Evolutionary conservation across 2,888 invertebrate species (phyloP).

Genomic region (Margaritifera margaritifera): DNA sequence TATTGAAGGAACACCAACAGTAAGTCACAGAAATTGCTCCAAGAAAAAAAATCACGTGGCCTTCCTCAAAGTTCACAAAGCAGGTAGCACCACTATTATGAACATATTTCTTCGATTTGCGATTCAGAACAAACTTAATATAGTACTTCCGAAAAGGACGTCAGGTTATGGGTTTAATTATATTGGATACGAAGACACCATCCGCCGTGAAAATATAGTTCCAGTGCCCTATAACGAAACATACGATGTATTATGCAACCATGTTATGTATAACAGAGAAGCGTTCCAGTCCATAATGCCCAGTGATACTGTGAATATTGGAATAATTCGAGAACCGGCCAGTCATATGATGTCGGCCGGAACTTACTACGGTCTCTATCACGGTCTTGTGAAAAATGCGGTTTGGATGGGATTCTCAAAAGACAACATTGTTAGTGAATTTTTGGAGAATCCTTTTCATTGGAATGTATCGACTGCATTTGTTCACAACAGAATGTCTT

Average conservation of each 20-base stretch:
- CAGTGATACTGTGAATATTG: conserved; percentile 40
- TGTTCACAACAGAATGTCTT: conserved; percentile 40
- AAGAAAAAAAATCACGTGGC: too few relatives aligned
- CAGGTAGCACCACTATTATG: conserved; percentile 60
- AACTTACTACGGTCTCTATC: conserved; percentile 44
- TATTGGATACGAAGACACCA: conserved; percentile 38
- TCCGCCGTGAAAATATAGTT: conserved; percentile 38
- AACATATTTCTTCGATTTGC: conserved; percentile 60
- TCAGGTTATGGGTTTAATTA: conserved; percentile 43
- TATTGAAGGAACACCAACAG: too few relatives aligned
- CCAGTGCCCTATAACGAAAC: conserved; percentile 46
- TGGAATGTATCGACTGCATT: conserved; percentile 15
- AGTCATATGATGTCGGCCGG: conserved; percentile 49
- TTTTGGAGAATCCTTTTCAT: conserved; percentile 14
- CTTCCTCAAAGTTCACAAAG: conserved; percentile 62
- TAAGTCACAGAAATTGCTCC: too few relatives aligned
- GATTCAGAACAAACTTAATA: conserved; percentile 45
- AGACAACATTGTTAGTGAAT: conserved; percentile 14
- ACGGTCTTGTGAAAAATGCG: conserved; percentile 4
- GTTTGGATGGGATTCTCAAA: neutral
- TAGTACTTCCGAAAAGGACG: conserved; percentile 50
- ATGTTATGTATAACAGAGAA: conserved; percentile 53
- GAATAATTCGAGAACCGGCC: conserved; percentile 48
- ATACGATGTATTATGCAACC: conserved; percentile 59
- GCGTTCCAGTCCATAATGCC: conserved; percentile 48